Conservation (phyloP, 2,113 vertebrate species). For the Cheirogaleus medius region DNA sequence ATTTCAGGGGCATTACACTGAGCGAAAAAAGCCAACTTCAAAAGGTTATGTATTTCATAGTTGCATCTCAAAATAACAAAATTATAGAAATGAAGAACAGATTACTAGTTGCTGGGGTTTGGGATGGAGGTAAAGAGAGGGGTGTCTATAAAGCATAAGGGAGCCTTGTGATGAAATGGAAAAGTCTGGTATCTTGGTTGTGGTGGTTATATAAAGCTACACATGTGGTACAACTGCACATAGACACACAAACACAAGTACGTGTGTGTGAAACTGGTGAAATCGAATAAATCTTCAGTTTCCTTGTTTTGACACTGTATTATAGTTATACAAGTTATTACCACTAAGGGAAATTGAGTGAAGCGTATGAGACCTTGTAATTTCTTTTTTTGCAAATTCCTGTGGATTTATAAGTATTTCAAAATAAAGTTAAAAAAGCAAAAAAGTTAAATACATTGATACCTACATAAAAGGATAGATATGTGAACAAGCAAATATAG, state of each 20-base stretch:
- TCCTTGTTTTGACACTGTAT: not conserved
- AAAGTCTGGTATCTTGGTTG: not conserved
- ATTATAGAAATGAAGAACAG: not conserved
- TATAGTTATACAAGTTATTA: not conserved
- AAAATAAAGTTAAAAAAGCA: constrained; percentile 30
- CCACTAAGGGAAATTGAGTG: not conserved
- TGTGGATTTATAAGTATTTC: constrained; percentile 31
- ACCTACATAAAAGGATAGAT: not conserved
- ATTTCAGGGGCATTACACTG: constrained; percentile 32
- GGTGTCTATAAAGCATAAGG: not conserved
- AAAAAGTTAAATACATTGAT: not conserved
- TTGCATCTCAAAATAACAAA: constrained; percentile 51
- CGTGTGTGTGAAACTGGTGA: constrained; percentile 27
- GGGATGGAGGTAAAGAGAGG: not conserved
- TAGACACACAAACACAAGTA: not conserved
- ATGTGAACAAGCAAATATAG: not conserved
- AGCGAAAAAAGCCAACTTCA: not conserved
- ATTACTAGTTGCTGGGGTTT: constrained; percentile 2
- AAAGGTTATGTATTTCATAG: not conserved
- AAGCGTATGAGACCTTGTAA: not conserved
- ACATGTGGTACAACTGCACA: not conserved
- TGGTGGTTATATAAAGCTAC: not conserved
- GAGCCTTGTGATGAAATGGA: not conserved
- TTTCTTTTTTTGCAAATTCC: not conserved
- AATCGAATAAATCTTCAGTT: constrained; percentile 32